Percentiles rank a stretch among this genome's conserved stretches.
phyloP scores from a whole-genome alignment of 2,113 vertebrate species.

The Xiphophorus hellerii region DNA sequence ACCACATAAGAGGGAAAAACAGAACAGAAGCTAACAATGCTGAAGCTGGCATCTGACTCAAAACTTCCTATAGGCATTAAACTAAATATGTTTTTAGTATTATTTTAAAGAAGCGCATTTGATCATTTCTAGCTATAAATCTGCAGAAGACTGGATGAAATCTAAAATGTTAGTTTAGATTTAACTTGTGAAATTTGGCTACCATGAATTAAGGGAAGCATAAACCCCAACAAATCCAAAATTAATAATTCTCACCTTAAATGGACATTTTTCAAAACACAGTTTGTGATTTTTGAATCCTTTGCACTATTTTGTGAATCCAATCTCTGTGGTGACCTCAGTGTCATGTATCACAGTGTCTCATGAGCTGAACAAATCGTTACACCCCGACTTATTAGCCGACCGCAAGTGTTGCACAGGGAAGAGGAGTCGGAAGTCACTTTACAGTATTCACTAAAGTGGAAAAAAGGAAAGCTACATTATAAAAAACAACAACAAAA shows the following conservation, averaged over 20 bases:
- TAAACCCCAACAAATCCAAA: too few species aligned
- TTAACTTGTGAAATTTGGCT: too few species aligned
- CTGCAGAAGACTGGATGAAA: too few species aligned
- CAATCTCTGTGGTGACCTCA: neutral
- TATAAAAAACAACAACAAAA: conserved; percentile 58
- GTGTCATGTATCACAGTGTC: neutral
- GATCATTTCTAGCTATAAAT: neutral
- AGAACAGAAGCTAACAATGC: neutral
- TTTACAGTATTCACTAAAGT: conserved; percentile 33
- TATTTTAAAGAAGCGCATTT: too few species aligned
- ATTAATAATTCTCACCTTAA: neutral
- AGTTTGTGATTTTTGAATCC: neutral
- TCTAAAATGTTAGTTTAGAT: too few species aligned
- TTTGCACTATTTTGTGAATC: neutral
- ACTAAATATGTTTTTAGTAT: too few species aligned
- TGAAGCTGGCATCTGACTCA: neutral
- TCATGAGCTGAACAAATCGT: neutral
- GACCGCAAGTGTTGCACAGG: too few species aligned
- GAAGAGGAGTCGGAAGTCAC: neutral
- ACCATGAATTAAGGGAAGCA: too few species aligned
- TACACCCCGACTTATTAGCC: neutral
- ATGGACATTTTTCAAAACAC: neutral
- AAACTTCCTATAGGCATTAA: too few species aligned
- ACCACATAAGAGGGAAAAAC: neutral
- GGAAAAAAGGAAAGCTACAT: conserved; percentile 54